phyloP scores from a whole-genome alignment of 1,140 invertebrate species.

The Achroia grisella region DNA sequence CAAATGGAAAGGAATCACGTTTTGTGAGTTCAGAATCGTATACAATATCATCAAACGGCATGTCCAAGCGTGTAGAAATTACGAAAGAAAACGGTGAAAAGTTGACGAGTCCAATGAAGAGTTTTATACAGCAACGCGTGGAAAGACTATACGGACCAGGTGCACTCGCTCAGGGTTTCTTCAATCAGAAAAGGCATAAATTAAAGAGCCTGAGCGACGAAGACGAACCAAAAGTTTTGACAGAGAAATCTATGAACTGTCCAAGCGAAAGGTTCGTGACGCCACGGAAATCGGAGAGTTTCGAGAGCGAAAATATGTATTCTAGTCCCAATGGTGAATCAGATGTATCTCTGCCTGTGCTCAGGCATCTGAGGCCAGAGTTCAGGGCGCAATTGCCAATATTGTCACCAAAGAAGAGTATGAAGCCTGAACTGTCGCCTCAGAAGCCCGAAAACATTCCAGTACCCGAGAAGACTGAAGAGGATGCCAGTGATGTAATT shows the following conservation, averaged over 20 bases:
- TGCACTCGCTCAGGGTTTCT: conserved; percentile 87
- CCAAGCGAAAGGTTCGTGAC: conserved; percentile 34
- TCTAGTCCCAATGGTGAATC: conserved; percentile 49
- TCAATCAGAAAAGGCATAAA: conserved; percentile 77
- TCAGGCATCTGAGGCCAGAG: conserved; percentile 87
- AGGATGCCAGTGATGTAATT: conserved; percentile 30
- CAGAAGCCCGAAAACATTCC: conserved; percentile 52
- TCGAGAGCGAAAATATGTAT: conserved; percentile 44
- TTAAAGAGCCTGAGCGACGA: conserved; percentile 53
- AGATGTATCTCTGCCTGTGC: conserved; percentile 78
- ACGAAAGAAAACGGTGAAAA: conserved; percentile 67
- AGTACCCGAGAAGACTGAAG: conserved; percentile 46
- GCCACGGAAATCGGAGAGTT: conserved; percentile 36
- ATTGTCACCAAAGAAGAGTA: conserved; percentile 75
- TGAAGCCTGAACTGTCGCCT: conserved; percentile 46
- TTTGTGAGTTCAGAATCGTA: conserved; percentile 57
- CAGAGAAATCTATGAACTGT: conserved; percentile 60
- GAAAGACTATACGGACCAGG: conserved; percentile 90
- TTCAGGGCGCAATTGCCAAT: conserved; percentile 88
- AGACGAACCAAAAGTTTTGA: conserved; percentile 50
- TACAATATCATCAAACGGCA: conserved; percentile 60
- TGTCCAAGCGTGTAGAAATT: conserved; percentile 59
- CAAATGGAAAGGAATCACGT: conserved; percentile 45
- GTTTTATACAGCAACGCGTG: conserved; percentile 91
- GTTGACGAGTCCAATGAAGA: conserved; percentile 77